phyloP scores from a whole-genome alignment of 2,888 invertebrate species.

The Pristionchus fissidentatus region DNA sequence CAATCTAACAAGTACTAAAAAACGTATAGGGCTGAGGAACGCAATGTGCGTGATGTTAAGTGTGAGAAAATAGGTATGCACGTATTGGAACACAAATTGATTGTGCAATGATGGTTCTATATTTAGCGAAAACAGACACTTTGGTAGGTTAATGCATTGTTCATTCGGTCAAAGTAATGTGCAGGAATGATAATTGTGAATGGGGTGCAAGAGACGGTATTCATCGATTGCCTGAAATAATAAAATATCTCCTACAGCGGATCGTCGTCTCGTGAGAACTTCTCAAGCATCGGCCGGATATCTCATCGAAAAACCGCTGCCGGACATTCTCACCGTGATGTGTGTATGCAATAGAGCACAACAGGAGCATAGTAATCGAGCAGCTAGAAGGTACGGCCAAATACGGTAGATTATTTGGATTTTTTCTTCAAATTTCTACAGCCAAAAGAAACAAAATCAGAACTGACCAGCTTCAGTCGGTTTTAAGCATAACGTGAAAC shows the following conservation, averaged over 20 bases:
- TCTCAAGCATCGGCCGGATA: constrained; percentile 30
- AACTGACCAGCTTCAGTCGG: too few relatives aligned
- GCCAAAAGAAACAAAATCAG: too few relatives aligned
- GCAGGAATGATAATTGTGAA: too few relatives aligned
- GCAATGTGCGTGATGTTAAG: too few relatives aligned
- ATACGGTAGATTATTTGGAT: background rate
- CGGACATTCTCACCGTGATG: constrained; percentile 69
- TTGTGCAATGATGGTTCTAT: background rate
- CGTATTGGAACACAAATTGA: too few relatives aligned
- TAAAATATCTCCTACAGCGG: background rate
- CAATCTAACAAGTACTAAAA: too few relatives aligned
- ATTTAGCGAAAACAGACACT: background rate
- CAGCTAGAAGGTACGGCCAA: constrained; percentile 7
- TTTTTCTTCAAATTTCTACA: too few relatives aligned
- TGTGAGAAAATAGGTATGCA: too few relatives aligned
- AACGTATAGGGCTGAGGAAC: too few relatives aligned
- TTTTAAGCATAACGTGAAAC: too few relatives aligned
- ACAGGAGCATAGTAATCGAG: constrained; percentile 60
- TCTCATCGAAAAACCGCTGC: constrained; percentile 60
- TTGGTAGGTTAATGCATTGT: too few relatives aligned
- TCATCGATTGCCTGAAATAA: background rate
- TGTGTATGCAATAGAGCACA: constrained; percentile 72
- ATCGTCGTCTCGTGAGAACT: constrained; percentile 36
- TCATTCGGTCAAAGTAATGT: too few relatives aligned
- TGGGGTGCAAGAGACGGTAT: background rate